Percentiles rank a stretch among this genome's conserved stretches.
Conservation (phyloP, 2,888 invertebrate genomes). For the Resseliella maxima region DNA sequence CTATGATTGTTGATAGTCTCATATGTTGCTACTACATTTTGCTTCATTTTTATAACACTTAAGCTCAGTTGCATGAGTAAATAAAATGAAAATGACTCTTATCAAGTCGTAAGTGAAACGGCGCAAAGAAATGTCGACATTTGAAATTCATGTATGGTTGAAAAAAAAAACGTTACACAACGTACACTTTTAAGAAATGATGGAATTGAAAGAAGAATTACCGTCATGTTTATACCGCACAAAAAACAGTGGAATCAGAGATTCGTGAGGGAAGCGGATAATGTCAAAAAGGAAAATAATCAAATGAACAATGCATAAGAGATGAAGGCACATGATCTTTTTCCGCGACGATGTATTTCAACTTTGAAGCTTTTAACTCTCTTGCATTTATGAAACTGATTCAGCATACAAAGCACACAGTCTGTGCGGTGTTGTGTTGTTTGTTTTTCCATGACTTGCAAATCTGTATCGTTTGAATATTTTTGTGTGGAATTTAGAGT, state of each 20-base stretch:
- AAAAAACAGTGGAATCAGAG: conserved; percentile 1
- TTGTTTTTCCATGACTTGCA: background rate
- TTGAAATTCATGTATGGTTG: conserved; percentile 55
- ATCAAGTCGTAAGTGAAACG: conserved; percentile 3
- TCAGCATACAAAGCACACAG: conserved; percentile 26
- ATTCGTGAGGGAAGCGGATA: conserved; percentile 32
- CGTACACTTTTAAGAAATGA: conserved; percentile 5
- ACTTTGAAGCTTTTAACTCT: conserved; percentile 25
- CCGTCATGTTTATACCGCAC: background rate
- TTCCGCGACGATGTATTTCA: conserved; percentile 34
- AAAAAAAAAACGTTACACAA: too few species aligned
- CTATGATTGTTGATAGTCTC: background rate
- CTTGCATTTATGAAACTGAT: background rate
- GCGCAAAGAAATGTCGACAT: conserved; percentile 29
- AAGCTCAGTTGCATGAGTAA: conserved; percentile 2
- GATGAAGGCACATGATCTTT: conserved; percentile 27
- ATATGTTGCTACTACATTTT: background rate
- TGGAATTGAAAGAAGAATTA: background rate
- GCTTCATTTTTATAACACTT: background rate
- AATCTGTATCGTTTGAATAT: conserved; percentile 20
- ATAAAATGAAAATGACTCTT: conserved; percentile 9
- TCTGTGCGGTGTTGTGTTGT: background rate
- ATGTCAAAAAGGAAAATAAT: background rate
- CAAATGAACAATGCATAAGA: conserved; percentile 38
- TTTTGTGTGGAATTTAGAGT: background rate